Conservation (phyloP, 1,140 invertebrate species). For the Steinernema feltiae region DNA sequence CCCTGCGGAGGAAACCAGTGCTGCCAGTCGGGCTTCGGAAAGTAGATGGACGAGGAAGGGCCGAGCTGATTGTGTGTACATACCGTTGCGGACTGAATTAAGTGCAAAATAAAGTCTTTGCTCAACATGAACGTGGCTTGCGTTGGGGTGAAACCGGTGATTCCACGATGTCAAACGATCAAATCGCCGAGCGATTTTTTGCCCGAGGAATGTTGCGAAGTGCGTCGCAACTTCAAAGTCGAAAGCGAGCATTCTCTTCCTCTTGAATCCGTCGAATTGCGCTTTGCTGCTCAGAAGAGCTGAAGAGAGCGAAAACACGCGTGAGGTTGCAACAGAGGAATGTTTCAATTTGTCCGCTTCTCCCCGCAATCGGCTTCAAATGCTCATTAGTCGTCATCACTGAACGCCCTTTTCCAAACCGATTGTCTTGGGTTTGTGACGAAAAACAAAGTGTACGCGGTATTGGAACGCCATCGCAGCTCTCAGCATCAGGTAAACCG, state of each 20-base stretch:
- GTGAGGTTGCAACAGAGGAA: neutral
- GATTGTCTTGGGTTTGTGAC: neutral
- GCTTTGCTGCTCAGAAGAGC: neutral
- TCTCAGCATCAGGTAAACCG: neutral
- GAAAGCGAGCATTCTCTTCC: neutral
- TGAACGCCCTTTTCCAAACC: neutral
- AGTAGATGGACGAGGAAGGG: slow-evolving; percentile 1
- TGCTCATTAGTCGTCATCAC: too few relatives aligned
- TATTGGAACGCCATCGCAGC: neutral
- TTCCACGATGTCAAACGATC: too few relatives aligned
- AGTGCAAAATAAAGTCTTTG: neutral
- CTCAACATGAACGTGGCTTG: neutral
- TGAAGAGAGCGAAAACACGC: neutral
- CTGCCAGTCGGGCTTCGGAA: neutral
- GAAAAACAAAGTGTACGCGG: slow-evolving; percentile 10
- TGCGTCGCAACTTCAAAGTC: neutral
- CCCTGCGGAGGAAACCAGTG: slow-evolving; percentile 8
- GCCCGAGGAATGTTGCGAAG: neutral
- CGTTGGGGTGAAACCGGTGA: too few relatives aligned
- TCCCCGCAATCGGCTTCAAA: neutral
- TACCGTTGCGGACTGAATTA: neutral
- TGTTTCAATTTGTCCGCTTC: neutral
- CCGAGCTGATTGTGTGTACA: neutral
- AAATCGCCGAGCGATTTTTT: neutral
- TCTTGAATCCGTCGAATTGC: neutral